Evolutionary conservation across 1,140 invertebrate genomes (phyloP).

Genomic region (Drosophila eugracilis): DNA sequence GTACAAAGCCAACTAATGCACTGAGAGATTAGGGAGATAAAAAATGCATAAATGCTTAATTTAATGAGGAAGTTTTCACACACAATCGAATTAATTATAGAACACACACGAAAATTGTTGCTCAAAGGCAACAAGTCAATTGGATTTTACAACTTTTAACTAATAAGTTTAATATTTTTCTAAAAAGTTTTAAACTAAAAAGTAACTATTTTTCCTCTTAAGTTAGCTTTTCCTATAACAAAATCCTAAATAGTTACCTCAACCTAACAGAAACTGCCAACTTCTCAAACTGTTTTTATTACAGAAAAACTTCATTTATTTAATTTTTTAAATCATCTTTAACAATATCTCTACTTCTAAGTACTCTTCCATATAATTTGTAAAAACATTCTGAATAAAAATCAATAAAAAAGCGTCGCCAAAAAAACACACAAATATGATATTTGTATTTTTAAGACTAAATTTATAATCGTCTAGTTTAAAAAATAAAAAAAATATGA

Average conservation of each 20-base stretch:
- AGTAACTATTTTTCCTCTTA: background rate
- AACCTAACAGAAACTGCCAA: slow-evolving; percentile 44
- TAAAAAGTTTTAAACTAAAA: background rate
- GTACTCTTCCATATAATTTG: slow-evolving; percentile 31
- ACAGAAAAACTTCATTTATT: background rate
- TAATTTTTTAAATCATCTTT: background rate
- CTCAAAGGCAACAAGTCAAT: background rate
- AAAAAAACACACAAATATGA: slow-evolving; percentile 41
- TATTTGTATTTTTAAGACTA: slow-evolving; percentile 53
- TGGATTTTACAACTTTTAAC: background rate
- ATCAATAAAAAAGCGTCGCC: slow-evolving; percentile 20
- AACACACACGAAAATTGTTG: background rate
- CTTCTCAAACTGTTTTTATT: slow-evolving; percentile 3
- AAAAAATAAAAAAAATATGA: slow-evolving; percentile 22
- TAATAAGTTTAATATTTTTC: background rate
- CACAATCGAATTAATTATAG: slow-evolving; percentile 2
- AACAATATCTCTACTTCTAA: background rate
- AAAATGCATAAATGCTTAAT: slow-evolving; percentile 12
- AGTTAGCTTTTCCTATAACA: background rate
- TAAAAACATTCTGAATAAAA: slow-evolving; percentile 12
- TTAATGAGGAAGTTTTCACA: slow-evolving; percentile 1
- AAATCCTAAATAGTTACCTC: slow-evolving; percentile 2
- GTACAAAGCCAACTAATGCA: slow-evolving; percentile 20
- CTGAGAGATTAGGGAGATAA: background rate
- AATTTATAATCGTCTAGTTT: slow-evolving; percentile 79